Conservation (phyloP, 2,113 vertebrate species). For the Girardinichthys multiradiatus region DNA sequence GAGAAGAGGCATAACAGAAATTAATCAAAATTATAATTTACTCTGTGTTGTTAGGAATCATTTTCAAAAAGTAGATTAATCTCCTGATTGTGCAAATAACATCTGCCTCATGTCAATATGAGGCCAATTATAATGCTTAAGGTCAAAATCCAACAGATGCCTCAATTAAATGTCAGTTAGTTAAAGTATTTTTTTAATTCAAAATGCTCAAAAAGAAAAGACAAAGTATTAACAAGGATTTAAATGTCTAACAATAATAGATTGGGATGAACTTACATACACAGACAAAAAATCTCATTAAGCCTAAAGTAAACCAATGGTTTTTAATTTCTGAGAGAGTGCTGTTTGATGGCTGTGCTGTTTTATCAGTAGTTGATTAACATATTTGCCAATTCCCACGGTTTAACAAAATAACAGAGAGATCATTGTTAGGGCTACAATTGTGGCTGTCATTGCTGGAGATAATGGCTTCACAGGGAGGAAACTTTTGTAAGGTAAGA, state of each 20-base stretch:
- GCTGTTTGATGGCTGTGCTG: conserved; percentile 4
- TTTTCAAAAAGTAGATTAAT: background rate
- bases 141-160: too few species aligned
- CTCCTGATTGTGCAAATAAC: conserved; percentile 11
- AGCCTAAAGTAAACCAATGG: background rate
- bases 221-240: background rate
- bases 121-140: too few species aligned
- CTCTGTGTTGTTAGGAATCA: background rate
- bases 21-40: background rate
- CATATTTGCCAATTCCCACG: conserved; percentile 12
- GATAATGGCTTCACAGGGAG: conserved; percentile 32
- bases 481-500: conserved; percentile 47
- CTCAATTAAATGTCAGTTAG: background rate
- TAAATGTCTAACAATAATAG: background rate
- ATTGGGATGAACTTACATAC: background rate
- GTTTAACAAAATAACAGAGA: conserved; percentile 38
- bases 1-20: background rate
- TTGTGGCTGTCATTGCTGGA: conserved; percentile 13
- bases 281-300: background rate
- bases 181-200: background rate
- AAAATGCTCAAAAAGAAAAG: background rate
- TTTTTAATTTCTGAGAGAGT: background rate
- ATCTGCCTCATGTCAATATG: conserved; percentile 9
- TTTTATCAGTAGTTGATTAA: conserved; percentile 27
- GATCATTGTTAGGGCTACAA: conserved; percentile 31